These are phyloP conservation scores for Podarcis cretensis DNA, from an alignment of 2,113 vertebrate species.

Conservation along the genomic window DNA sequence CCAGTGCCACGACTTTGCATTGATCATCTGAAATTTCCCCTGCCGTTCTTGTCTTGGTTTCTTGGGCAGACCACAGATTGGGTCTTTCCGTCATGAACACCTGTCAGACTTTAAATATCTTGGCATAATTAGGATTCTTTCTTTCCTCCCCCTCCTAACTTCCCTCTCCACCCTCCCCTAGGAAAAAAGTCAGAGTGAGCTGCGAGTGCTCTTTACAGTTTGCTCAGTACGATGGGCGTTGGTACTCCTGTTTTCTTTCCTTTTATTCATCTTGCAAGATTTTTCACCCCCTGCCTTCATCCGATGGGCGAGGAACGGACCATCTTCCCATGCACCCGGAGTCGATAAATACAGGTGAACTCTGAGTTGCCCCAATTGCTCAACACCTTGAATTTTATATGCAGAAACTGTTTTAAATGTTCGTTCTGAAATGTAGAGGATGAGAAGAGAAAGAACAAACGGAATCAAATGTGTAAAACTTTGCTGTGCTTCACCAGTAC, in stretches of 20 bases:
- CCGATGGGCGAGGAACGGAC: accelerated
- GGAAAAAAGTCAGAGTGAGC: neutral
- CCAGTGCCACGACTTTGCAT: neutral
- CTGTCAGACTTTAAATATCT: neutral
- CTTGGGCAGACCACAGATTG: neutral
- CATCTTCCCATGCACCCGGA: slow-evolving; percentile 63
- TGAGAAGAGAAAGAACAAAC: neutral
- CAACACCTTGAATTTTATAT: slow-evolving; percentile 56
- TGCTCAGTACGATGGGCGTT: neutral
- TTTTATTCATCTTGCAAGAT: slow-evolving; percentile 20
- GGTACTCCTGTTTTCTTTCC: neutral
- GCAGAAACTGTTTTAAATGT: slow-evolving; percentile 26
- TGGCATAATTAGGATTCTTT: neutral
- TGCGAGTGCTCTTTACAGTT: neutral
- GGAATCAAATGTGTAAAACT: neutral
- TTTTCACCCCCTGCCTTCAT: neutral
- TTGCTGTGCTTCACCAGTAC: neutral
- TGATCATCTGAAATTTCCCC: neutral
- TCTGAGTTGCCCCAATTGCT: slow-evolving; percentile 69
- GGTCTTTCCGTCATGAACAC: neutral
- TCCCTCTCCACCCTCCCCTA: neutral
- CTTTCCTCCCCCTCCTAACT: too few relatives aligned
- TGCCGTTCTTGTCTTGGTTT: neutral
- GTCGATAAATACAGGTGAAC: slow-evolving; percentile 66
- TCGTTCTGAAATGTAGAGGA: slow-evolving; percentile 50